These are phyloP conservation scores for Coregonus sp. DNA, from an alignment of 2,797 vertebrate species.

Conservation along the genomic window DNA sequence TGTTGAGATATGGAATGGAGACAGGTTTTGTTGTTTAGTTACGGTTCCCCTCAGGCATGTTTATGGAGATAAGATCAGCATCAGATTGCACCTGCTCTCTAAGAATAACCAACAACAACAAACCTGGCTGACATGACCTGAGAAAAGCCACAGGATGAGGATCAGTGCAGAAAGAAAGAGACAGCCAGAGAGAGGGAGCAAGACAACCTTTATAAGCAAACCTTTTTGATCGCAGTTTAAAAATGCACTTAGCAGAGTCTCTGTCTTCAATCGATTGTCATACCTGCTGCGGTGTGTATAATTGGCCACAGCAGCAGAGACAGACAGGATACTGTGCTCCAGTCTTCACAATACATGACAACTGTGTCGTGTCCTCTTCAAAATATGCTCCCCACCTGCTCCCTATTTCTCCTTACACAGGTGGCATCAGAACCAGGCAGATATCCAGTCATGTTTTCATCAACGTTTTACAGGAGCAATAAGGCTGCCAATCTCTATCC, in stretches of 20 bases:
- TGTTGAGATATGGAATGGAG: neutral
- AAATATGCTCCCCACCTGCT: neutral
- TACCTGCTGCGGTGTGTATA: neutral
- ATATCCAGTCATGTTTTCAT: neutral
- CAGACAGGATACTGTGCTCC: neutral
- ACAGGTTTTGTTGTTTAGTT: neutral
- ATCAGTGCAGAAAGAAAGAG: neutral
- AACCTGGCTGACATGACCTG: neutral
- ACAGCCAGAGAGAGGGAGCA: neutral
- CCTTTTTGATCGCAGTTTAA: neutral
- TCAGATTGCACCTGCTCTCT: neutral
- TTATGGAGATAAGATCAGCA: constrained; percentile 1
- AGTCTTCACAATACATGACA: neutral
- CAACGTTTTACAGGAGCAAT: neutral
- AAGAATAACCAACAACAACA: neutral
- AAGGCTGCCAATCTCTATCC: neutral
- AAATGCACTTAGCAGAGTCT: neutral
- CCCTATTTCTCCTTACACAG: neutral
- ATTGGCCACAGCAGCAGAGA: neutral
- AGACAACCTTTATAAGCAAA: neutral
- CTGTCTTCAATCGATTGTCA: neutral
- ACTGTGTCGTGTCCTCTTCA: too few species aligned
- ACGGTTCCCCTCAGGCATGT: constrained; percentile 1
- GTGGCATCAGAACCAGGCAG: neutral
- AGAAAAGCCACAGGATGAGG: neutral